These are phyloP conservation scores for Colletes collaris DNA, from an alignment of 2,888 invertebrate genomes.

Conservation along the genomic window DNA sequence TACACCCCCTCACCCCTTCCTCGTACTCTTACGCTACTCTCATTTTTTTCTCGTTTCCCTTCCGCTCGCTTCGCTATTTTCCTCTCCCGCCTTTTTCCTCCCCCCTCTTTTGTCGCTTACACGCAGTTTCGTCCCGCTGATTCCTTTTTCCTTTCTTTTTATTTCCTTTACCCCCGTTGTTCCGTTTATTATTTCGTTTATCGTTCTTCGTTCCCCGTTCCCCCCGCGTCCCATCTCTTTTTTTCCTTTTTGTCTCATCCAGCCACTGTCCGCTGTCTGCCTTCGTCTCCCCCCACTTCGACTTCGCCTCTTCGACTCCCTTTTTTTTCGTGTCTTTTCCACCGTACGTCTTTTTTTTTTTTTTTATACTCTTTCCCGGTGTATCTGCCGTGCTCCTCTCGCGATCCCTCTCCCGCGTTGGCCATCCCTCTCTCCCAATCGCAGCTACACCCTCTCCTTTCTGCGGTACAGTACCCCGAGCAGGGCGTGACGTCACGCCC, in stretches of 20 bases:
- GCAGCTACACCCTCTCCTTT: conserved; percentile 10
- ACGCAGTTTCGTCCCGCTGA: background rate
- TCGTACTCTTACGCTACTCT: conserved; percentile 50
- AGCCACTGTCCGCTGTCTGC: conserved; percentile 35
- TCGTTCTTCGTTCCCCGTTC: background rate
- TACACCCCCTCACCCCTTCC: conserved; percentile 18
- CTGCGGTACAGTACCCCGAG: conserved; percentile 40
- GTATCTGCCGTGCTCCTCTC: conserved; percentile 6
- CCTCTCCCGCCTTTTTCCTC: background rate
- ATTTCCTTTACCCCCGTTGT: background rate
- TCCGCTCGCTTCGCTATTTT: conserved; percentile 36
- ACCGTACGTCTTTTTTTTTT: background rate
- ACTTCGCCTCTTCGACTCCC: background rate
- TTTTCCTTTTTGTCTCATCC: background rate
- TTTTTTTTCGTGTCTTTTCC: background rate
- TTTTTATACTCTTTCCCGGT: background rate
- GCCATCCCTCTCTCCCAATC: conserved; percentile 31
- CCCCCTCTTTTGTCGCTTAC: background rate
- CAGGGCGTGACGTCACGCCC: conserved; percentile 70
- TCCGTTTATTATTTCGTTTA: conserved; percentile 10
- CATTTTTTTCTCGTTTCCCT: conserved; percentile 36
- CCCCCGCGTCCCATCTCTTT: no score
- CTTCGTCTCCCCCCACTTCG: background rate
- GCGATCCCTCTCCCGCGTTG: background rate
- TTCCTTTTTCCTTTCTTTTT: background rate